Base-by-base conservation (phyloP, 2,888 invertebrate species). In the Oconnorella tubifera region DNA sequence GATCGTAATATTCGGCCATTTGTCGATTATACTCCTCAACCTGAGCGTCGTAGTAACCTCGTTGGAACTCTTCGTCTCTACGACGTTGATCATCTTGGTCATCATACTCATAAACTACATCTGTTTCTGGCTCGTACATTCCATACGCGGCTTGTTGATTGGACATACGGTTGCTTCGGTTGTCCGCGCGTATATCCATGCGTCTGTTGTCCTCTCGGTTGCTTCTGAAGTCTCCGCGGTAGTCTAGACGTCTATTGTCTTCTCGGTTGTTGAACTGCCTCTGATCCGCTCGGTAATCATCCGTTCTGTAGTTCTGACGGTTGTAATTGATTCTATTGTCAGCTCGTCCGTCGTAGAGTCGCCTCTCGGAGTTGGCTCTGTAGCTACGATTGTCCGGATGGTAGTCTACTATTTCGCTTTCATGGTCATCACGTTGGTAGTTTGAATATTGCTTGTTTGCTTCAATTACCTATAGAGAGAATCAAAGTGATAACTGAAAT, bases 31-130 rank as follows among this genome's bases (percentile, higher is more conserved):
- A n/a, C n/a, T n/a, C n/a, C n/a, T n/a, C n/a, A n/a, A 23, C 53
- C 53, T 51, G 53, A 10, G 53, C 53, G 53, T 51, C 25, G 53
- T 51, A 51, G 53, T 51, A 51, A 6, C 53, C 53, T 27, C 14
- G 6, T 27, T 51, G 14, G 53, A 51, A 51, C 14, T 6, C 53
- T 19, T 51, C 53, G 40, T 40, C 40, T 19, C 10, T 14, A 10
- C 40, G 10, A 14, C 40, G 10, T 14, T 19, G 10, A 40, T 40
- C 40, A 6, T 23, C 25, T 19, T 25, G 10, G 23, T 4, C 53
- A 23, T 51, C 10, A 25, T 51, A 51, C 53, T 6, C 53, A 10
- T 51, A 10, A 19, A 23, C 53, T 6, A 27, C 14, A 10, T 25
- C 25, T 19, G 19, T 14, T 40, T 19, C 40, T 27, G 53, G 53